A percentile compares a stretch with the other conserved stretches of the same genome.
These are phyloP conservation scores for Pempheris klunzingeri DNA, from an alignment of 2,797 vertebrate species.

Conservation along the genomic window DNA sequence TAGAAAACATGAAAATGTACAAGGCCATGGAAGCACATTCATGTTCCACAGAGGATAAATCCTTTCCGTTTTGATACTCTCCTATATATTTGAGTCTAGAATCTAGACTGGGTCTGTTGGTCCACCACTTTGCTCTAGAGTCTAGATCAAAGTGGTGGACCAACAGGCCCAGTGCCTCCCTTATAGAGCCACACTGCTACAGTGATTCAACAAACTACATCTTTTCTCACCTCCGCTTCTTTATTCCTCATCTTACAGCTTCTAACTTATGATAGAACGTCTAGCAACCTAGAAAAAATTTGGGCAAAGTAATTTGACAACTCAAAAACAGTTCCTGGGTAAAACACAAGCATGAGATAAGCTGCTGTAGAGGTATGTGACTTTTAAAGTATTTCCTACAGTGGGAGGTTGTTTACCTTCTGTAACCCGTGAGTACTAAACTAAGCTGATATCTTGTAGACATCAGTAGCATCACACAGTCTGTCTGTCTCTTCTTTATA, in stretches of 20 bases:
- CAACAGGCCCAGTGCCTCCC: too few relatives aligned
- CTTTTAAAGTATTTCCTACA: not conserved
- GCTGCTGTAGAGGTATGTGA: not conserved
- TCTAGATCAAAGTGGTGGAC: not conserved
- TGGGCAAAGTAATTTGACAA: not conserved
- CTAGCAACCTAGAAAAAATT: not conserved
- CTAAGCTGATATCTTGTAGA: conserved; percentile 44
- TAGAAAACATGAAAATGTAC: not conserved
- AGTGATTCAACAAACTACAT: not conserved
- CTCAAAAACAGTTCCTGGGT: not conserved
- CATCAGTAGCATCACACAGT: conserved; percentile 29
- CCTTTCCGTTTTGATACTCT: not conserved
- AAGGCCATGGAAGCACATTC: not conserved
- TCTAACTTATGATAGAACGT: not conserved
- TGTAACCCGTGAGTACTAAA: not conserved
- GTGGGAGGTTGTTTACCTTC: not conserved
- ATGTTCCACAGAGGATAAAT: not conserved
- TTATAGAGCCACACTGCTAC: not conserved
- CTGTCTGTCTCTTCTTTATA: conserved; percentile 35
- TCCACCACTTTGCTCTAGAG: too few relatives aligned
- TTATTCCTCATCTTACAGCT: not conserved
- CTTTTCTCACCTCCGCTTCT: not conserved
- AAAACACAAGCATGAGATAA: conserved; percentile 1
- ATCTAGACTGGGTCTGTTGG: too few relatives aligned
- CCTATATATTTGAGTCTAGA: not conserved